These are phyloP conservation scores for Oryzias javanicus DNA, from an alignment of 2,113 vertebrate genomes.

Conservation along the genomic window DNA sequence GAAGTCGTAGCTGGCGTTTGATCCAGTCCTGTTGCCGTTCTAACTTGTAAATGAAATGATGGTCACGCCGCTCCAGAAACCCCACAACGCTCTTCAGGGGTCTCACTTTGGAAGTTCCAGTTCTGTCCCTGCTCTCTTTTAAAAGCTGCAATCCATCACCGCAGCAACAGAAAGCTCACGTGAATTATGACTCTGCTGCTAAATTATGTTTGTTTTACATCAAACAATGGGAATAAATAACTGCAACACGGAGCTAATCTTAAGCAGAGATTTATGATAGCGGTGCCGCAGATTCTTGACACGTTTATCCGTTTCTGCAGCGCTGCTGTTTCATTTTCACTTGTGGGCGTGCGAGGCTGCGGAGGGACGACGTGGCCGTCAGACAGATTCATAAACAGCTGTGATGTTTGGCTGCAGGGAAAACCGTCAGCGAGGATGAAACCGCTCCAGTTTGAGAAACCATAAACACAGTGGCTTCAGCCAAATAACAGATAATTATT, in stretches of 20 bases:
- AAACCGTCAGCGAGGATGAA: conserved; percentile 4
- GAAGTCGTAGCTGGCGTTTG: conserved; percentile 4
- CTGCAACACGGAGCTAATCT: conserved; percentile 3
- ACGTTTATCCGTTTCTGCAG: conserved; percentile 20
- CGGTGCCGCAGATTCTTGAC: conserved; percentile 8
- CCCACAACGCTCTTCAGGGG: conserved; percentile 4
- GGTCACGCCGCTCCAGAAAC: conserved; percentile 4
- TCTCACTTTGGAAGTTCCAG: conserved; percentile 1
- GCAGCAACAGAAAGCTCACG: conserved; percentile 3
- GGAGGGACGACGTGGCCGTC: too few relatives aligned
- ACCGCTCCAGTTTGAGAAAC: neutral
- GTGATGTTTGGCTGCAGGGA: neutral
- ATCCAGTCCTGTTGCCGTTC: conserved; percentile 3
- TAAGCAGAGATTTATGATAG: conserved; percentile 10
- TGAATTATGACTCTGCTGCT: conserved; percentile 21
- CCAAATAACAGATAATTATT: too few relatives aligned
- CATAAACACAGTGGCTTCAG: too few relatives aligned
- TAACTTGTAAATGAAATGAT: conserved; percentile 45
- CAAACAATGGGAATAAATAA: conserved; percentile 32
- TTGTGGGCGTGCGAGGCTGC: too few relatives aligned
- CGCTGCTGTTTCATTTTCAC: neutral
- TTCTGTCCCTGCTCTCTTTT: conserved; percentile 15
- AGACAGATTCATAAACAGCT: too few relatives aligned
- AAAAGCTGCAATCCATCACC: conserved; percentile 47
- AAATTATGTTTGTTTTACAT: conserved; percentile 25